phyloP scores from a whole-genome alignment of 2,797 vertebrate species.

The Hephaestus fuliginosus region DNA sequence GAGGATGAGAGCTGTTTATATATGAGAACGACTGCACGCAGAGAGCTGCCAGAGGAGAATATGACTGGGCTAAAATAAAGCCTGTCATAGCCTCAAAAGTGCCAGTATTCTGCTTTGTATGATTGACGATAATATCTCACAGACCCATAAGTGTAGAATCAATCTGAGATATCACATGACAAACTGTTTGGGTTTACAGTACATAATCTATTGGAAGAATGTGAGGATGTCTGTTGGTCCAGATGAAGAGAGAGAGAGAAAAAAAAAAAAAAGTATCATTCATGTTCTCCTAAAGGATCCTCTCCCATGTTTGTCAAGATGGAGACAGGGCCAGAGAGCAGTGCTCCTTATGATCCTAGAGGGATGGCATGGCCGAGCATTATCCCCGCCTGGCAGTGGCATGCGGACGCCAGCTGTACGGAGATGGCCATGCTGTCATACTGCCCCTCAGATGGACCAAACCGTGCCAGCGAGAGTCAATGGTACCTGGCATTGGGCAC shows the following conservation, averaged over 20 bases:
- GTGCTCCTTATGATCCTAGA: slow-evolving; percentile 54
- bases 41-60: slow-evolving; percentile 57
- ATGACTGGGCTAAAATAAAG: slow-evolving; percentile 57
- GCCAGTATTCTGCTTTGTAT: slow-evolving; percentile 43
- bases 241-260: neutral
- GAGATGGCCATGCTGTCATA: slow-evolving; percentile 76
- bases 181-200: slow-evolving; percentile 24
- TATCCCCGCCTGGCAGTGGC: slow-evolving; percentile 69
- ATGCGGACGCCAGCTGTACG: slow-evolving; percentile 74
- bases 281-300: slow-evolving; percentile 31
- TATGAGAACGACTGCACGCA: slow-evolving; percentile 43
- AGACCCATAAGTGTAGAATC: slow-evolving; percentile 22
- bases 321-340: slow-evolving; percentile 55
- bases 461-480: slow-evolving; percentile 74
- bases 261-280: neutral
- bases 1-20: slow-evolving; percentile 72
- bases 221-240: slow-evolving; percentile 3
- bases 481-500: slow-evolving; percentile 80
- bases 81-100: slow-evolving; percentile 47
- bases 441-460: slow-evolving; percentile 73
- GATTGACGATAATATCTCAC: slow-evolving; percentile 37
- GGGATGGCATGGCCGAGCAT: slow-evolving; percentile 50
- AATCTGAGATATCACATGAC: slow-evolving; percentile 42
- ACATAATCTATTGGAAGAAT: slow-evolving; percentile 1
- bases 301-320: slow-evolving; percentile 56